Percentiles rank a stretch among this genome's conserved stretches.
Conservation (phyloP, 2,113 vertebrate species). For the Tachysurus vachellii region DNA sequence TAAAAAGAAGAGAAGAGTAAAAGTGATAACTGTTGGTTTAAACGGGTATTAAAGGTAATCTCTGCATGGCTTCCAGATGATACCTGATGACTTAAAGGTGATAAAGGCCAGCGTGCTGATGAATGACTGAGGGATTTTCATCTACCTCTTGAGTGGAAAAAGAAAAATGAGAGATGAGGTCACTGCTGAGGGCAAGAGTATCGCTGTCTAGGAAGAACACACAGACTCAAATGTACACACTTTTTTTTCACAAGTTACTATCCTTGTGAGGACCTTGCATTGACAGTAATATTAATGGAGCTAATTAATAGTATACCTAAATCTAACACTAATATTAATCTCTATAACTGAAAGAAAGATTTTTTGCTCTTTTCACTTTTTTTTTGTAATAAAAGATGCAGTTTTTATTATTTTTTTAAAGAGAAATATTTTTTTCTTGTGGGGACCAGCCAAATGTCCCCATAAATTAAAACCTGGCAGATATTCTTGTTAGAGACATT, state of each 20-base stretch:
- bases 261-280: slow-evolving; percentile 6
- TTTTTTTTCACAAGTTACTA: background rate
- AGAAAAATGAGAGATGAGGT: slow-evolving; percentile 38
- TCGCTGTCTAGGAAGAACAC: slow-evolving; percentile 38
- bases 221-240: slow-evolving; percentile 11
- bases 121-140: slow-evolving; percentile 46
- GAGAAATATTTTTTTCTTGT: background rate
- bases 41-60: slow-evolving; percentile 26
- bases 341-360: background rate
- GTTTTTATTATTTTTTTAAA: background rate
- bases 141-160: slow-evolving; percentile 33
- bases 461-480: background rate
- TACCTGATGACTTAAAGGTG: slow-evolving; percentile 31
- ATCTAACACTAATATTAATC: background rate
- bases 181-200: slow-evolving; percentile 28
- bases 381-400: background rate
- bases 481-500: background rate
- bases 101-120: slow-evolving; percentile 25
- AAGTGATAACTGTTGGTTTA: background rate
- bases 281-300: background rate
- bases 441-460: background rate
- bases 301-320: background rate
- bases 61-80: slow-evolving; percentile 22
- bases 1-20: background rate
- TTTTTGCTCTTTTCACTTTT: background rate